phyloP scores from a whole-genome alignment of 2,888 invertebrate genomes.

The Drosophila nr. fundita region DNA sequence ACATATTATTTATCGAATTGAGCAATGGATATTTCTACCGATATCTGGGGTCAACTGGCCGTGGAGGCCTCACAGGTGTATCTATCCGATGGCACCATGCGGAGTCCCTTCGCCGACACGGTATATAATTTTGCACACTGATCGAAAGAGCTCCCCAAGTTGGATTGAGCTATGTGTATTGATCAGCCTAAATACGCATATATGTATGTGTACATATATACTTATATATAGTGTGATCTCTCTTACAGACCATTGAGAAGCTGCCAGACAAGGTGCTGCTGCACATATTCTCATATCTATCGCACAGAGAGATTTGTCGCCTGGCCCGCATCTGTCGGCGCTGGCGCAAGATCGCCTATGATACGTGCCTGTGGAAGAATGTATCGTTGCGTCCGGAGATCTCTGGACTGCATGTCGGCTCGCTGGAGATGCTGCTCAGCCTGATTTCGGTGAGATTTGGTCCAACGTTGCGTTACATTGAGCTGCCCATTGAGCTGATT shows the following conservation, averaged over 20 bases:
- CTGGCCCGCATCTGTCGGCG: slow-evolving; percentile 97
- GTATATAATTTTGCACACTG: slow-evolving; percentile 86
- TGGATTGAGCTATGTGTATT: not conserved
- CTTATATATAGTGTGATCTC: slow-evolving; percentile 31
- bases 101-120: slow-evolving; percentile 94
- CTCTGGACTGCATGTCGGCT: slow-evolving; percentile 91
- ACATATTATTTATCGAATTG: slow-evolving; percentile 35
- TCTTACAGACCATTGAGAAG: slow-evolving; percentile 95
- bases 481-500: slow-evolving; percentile 97
- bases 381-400: slow-evolving; percentile 98
- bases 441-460: slow-evolving; percentile 95
- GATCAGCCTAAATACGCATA: slow-evolving; percentile 12
- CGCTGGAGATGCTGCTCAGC: slow-evolving; percentile 93
- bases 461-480: slow-evolving; percentile 94
- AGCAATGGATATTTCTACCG: slow-evolving; percentile 89
- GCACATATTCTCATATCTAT: slow-evolving; percentile 96
- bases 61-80: slow-evolving; percentile 94
- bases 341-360: slow-evolving; percentile 98
- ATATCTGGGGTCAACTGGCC: slow-evolving; percentile 96
- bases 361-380: slow-evolving; percentile 96
- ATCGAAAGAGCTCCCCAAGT: not conserved
- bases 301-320: slow-evolving; percentile 96
- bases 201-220: slow-evolving; percentile 2
- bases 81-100: slow-evolving; percentile 91
- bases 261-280: slow-evolving; percentile 98